phyloP scores from a whole-genome alignment of 2,888 invertebrate species.

The Hirtodrosophila cameraria region DNA sequence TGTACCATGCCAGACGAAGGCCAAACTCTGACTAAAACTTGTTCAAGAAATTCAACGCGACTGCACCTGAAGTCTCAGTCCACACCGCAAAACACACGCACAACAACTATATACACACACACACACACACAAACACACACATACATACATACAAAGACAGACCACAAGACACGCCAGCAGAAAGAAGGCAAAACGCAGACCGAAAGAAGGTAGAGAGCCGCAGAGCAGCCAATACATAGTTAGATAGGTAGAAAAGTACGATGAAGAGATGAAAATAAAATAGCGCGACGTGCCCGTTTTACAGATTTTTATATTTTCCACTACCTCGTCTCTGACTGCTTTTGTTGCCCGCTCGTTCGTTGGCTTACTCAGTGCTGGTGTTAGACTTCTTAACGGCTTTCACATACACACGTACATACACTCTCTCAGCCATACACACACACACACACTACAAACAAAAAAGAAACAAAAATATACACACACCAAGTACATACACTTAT shows the following conservation, averaged over 20 bases:
- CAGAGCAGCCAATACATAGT: conserved; percentile 55
- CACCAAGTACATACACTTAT: conserved; percentile 47
- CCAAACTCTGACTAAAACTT: conserved; percentile 84
- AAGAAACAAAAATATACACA: no score
- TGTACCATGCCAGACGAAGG: conserved; percentile 84
- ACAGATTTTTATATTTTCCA: conserved; percentile 59
- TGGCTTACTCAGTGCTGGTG: conserved; percentile 44
- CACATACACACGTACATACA: conserved; percentile 39
- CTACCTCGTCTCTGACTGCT: conserved; percentile 38
- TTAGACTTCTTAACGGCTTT: conserved; percentile 74
- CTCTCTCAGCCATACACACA: conserved; percentile 19
- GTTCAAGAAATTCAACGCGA: conserved; percentile 78
- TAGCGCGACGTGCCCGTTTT: conserved; percentile 76
- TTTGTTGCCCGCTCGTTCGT: conserved; percentile 36
- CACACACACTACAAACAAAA: no score
- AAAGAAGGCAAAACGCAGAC: conserved; percentile 51
- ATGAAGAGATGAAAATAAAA: conserved; percentile 71
- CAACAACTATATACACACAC: background rate
- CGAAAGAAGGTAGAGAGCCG: conserved; percentile 60
- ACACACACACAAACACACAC: conserved; percentile 1
- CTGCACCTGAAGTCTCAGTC: conserved; percentile 74
- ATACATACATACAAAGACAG: conserved; percentile 13
- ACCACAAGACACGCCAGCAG: conserved; percentile 72
- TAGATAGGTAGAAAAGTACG: conserved; percentile 68
- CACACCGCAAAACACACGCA: conserved; percentile 37